phyloP scores from a whole-genome alignment of 1,140 invertebrate genomes.

The Dendrolimus kikuchii region DNA sequence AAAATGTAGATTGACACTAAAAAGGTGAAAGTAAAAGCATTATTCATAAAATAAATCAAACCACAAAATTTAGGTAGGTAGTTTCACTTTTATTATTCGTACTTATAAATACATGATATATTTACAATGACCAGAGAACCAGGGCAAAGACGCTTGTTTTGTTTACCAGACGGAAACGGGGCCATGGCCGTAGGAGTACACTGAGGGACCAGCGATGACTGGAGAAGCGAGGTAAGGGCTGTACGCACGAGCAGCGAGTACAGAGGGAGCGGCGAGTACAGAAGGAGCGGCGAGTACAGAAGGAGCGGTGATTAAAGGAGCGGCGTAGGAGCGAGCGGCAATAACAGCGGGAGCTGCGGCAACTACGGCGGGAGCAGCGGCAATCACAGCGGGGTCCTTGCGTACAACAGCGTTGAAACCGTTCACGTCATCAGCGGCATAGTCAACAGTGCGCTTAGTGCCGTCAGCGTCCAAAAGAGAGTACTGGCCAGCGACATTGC shows the following conservation, averaged over 20 bases:
- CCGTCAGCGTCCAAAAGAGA: conserved; percentile 65
- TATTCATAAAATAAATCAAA: too few species aligned
- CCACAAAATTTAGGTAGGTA: too few species aligned
- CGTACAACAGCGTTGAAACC: conserved; percentile 69
- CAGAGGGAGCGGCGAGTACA: background rate
- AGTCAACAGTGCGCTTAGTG: conserved; percentile 65
- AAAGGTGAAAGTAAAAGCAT: too few species aligned
- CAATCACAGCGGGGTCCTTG: conserved; percentile 40
- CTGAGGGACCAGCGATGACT: background rate
- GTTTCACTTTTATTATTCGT: too few species aligned
- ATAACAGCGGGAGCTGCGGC: too few species aligned
- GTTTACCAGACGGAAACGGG: background rate
- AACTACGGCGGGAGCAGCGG: background rate
- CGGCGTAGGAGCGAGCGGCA: too few species aligned
- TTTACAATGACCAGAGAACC: too few species aligned
- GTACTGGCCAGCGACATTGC: conserved; percentile 71
- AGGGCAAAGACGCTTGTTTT: too few species aligned
- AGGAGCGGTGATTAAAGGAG: conserved; percentile 1
- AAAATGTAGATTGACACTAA: too few species aligned
- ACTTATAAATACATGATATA: too few species aligned
- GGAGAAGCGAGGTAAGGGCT: background rate
- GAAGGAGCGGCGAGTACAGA: conserved; percentile 2
- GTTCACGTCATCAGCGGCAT: conserved; percentile 62
- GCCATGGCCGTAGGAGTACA: conserved; percentile 1
- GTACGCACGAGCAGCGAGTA: background rate